phyloP scores from a whole-genome alignment of 2,797 vertebrate genomes.

The Philypnodon macrostomus region DNA sequence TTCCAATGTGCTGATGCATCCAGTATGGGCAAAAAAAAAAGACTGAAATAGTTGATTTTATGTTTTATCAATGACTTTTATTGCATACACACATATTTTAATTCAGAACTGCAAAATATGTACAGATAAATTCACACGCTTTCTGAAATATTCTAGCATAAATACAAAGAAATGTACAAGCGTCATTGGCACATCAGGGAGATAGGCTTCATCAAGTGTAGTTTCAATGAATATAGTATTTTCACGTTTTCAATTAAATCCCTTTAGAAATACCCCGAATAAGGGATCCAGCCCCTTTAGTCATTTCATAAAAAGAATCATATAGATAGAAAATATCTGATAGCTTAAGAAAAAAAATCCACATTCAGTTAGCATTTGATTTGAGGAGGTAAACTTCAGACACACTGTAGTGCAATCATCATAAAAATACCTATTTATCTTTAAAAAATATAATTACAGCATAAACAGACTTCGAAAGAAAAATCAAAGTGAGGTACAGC shows the following conservation, averaged over 20 bases:
- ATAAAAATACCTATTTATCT: conserved; percentile 14
- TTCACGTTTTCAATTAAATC: conserved; percentile 26
- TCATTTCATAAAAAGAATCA: conserved; percentile 30
- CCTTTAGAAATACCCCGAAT: conserved; percentile 29
- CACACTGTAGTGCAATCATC: conserved; percentile 59
- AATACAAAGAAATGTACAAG: conserved; percentile 43
- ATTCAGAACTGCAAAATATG: conserved; percentile 34
- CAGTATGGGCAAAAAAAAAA: too few species aligned
- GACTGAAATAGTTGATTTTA: too few species aligned
- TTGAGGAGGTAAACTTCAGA: conserved; percentile 50
- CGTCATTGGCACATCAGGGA: conserved; percentile 67
- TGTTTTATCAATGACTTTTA: conserved; percentile 49
- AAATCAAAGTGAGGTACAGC: conserved; percentile 29
- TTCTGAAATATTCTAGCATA: conserved; percentile 36
- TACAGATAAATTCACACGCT: conserved; percentile 51
- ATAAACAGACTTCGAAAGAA: conserved; percentile 12
- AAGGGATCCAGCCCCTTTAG: conserved; percentile 70
- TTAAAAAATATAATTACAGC: conserved; percentile 20
- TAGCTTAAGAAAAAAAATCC: conserved; percentile 16
- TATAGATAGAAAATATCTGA: conserved; percentile 29
- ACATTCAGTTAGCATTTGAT: conserved; percentile 39
- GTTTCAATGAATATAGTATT: conserved; percentile 16
- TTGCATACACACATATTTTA: conserved; percentile 19
- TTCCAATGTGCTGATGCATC: too few species aligned
- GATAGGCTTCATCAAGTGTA: conserved; percentile 38